Evolutionary conservation across 2,797 vertebrate species (phyloP).

Genomic region (Hylomyscus alleni): DNA sequence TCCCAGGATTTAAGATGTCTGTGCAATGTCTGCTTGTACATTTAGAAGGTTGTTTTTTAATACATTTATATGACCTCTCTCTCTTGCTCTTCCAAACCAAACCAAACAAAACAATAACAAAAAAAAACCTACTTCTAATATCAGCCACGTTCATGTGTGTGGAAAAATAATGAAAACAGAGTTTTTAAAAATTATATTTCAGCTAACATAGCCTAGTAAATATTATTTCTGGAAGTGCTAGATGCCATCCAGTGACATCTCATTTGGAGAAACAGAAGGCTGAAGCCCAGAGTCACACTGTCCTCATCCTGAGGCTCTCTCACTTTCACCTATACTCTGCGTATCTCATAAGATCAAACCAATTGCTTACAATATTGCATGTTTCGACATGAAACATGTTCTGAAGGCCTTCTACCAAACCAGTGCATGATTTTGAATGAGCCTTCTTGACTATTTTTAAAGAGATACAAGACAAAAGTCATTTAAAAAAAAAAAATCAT

Average conservation of each 20-base stretch:
- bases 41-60: neutral
- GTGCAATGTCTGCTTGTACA: neutral
- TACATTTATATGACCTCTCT: neutral
- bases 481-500: neutral
- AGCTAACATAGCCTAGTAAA: neutral
- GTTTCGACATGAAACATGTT: neutral
- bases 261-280: neutral
- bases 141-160: neutral
- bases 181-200: neutral
- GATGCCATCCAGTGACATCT: neutral
- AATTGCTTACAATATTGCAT: neutral
- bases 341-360: neutral
- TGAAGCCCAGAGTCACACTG: neutral
- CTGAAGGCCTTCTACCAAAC: neutral
- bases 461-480: neutral
- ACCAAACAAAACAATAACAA: neutral
- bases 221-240: neutral
- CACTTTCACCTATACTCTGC: neutral
- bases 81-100: neutral
- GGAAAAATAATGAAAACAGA: conserved; percentile 38
- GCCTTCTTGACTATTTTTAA: conserved; percentile 36
- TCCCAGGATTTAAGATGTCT: neutral
- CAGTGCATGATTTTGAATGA: neutral
- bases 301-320: neutral
- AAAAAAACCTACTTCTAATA: neutral